Conservation (phyloP, 2,797 vertebrate genomes). For the Ctenopoma multispine region DNA sequence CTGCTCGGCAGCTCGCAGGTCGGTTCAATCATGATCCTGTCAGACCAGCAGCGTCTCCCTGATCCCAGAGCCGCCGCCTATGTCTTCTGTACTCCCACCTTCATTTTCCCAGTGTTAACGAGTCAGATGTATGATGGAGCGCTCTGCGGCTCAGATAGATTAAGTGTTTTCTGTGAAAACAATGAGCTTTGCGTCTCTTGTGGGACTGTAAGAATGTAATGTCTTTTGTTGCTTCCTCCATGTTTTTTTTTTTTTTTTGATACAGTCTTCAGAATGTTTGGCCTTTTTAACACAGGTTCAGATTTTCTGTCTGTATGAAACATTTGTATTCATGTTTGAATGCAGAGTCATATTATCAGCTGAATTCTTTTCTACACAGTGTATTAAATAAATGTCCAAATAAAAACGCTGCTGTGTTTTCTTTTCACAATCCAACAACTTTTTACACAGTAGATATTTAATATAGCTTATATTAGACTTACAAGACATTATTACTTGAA, state of each 20-base stretch:
- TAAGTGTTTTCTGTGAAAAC: conserved; percentile 97
- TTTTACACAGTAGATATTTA: neutral
- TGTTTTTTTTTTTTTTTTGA: conserved; percentile 66
- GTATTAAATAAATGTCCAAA: conserved; percentile 84
- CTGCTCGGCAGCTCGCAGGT: conserved; percentile 1
- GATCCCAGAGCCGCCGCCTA: conserved; percentile 8
- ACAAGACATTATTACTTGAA: too few relatives aligned
- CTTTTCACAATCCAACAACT: neutral
- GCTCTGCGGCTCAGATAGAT: conserved; percentile 68
- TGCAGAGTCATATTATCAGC: conserved; percentile 67
- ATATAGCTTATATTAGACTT: too few relatives aligned
- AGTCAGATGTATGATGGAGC: conserved; percentile 46
- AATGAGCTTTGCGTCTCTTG: conserved; percentile 82
- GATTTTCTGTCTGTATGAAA: conserved; percentile 66
- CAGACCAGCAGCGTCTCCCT: conserved; percentile 13
- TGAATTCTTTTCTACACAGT: conserved; percentile 82
- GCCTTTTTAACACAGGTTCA: conserved; percentile 59
- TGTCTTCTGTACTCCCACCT: conserved; percentile 7
- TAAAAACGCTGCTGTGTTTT: conserved; percentile 31
- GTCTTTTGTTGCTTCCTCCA: conserved; percentile 45
- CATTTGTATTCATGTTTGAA: conserved; percentile 44
- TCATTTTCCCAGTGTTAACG: conserved; percentile 62
- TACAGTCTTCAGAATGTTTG: conserved; percentile 56
- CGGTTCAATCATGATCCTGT: conserved; percentile 32
- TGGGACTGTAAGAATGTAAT: conserved; percentile 81